These are phyloP conservation scores for Schlechtendalia chinensis DNA, from an alignment of 1,140 invertebrate species.

Conservation along the genomic window DNA sequence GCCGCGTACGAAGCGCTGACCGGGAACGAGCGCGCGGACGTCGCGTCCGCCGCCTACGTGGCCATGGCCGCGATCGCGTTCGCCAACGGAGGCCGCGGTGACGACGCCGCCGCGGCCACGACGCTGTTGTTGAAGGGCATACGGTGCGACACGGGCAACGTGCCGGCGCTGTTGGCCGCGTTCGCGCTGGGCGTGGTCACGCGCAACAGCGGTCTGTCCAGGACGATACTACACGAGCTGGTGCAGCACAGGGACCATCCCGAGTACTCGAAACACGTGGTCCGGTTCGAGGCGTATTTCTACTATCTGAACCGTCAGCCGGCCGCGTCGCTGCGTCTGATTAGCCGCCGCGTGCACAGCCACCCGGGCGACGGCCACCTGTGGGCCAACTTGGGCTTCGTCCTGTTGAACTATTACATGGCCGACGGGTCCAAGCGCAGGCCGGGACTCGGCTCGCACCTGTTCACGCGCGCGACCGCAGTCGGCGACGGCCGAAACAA, in stretches of 20 bases:
- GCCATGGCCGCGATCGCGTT: constrained; percentile 34
- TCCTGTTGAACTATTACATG: constrained; percentile 22
- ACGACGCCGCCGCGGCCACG: background rate
- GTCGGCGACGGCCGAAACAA: background rate
- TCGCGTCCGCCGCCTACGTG: background rate
- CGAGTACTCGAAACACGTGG: constrained; percentile 9
- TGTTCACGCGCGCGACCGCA: constrained; percentile 2
- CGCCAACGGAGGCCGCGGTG: background rate
- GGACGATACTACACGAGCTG: constrained; percentile 9
- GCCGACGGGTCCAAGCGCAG: background rate
- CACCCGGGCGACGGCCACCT: constrained; percentile 18
- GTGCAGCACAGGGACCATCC: background rate
- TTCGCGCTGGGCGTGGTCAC: constrained; percentile 23
- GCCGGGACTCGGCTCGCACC: background rate
- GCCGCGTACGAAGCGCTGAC: constrained; percentile 3
- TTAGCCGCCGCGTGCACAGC: constrained; percentile 15
- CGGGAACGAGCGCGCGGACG: background rate
- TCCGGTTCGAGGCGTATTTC: constrained; percentile 33
- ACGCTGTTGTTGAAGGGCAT: constrained; percentile 27
- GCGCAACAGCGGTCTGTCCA: constrained; percentile 10
- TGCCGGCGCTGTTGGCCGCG: constrained; percentile 11
- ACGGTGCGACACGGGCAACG: constrained; percentile 4
- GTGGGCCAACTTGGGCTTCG: constrained; percentile 22
- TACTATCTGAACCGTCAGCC: constrained; percentile 32
- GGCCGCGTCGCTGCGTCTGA: background rate